A percentile compares a stretch with the other conserved stretches of the same genome.
Conservation (phyloP, 2,888 invertebrate species). For the Liodrosophila aerea region DNA sequence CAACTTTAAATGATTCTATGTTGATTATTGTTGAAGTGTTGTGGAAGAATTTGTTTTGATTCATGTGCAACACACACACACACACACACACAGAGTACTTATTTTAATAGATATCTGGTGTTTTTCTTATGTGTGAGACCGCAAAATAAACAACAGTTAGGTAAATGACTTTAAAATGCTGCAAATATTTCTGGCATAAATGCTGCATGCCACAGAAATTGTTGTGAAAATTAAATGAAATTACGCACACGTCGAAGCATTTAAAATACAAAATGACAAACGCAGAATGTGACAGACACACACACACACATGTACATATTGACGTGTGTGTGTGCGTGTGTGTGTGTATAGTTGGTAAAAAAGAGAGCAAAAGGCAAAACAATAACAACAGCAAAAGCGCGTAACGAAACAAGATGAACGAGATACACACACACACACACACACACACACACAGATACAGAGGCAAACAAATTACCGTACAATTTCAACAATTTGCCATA, state of each 20-base stretch:
- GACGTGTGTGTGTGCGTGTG: too few relatives aligned
- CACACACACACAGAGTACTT: background rate
- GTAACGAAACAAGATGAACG: conserved; percentile 52
- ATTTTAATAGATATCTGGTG: background rate
- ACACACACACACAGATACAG: conserved; percentile 19
- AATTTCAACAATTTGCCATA: conserved; percentile 76
- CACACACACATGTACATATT: too few relatives aligned
- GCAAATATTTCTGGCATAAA: conserved; percentile 69
- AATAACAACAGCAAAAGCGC: conserved; percentile 55
- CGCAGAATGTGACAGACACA: conserved; percentile 28
- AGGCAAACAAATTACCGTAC: conserved; percentile 63
- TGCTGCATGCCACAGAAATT: conserved; percentile 54
- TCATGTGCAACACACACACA: too few relatives aligned
- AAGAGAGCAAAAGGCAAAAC: conserved; percentile 47
- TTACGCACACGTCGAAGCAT: conserved; percentile 60
- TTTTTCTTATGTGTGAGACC: conserved; percentile 31
- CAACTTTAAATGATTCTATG: too few relatives aligned
- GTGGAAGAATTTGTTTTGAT: background rate
- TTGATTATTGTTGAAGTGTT: too few relatives aligned
- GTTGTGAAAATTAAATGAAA: conserved; percentile 63
- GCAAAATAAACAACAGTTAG: conserved; percentile 36
- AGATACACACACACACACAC: conserved; percentile 15
- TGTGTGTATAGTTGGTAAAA: conserved; percentile 20
- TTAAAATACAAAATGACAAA: conserved; percentile 58
- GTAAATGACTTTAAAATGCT: conserved; percentile 64